Percentiles rank a stretch among this genome's conserved stretches.
Evolutionary conservation across 2,888 invertebrate genomes (phyloP).

Genomic region (Colletes collaris): DNA sequence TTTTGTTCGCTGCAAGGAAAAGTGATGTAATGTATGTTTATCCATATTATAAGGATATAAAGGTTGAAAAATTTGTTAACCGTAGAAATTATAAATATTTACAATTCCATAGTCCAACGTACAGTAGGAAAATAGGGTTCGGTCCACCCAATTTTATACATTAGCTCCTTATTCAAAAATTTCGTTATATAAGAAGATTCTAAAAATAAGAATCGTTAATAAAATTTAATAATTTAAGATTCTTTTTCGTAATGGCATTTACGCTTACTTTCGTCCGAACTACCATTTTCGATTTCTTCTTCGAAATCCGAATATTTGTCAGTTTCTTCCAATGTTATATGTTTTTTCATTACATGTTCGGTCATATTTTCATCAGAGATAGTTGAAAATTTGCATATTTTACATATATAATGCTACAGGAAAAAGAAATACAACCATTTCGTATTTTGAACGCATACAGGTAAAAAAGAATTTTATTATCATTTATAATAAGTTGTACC

Average conservation of each 20-base stretch:
- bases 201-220: conserved; percentile 34
- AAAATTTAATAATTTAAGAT: background rate
- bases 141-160: conserved; percentile 16
- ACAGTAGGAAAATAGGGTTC: conserved; percentile 66
- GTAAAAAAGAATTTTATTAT: background rate
- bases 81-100: conserved; percentile 50
- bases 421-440: background rate
- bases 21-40: conserved; percentile 62
- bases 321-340: conserved; percentile 58
- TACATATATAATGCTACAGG: conserved; percentile 75
- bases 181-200: conserved; percentile 23
- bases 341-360: conserved; percentile 73
- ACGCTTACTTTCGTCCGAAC: conserved; percentile 52
- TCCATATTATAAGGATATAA: conserved; percentile 70
- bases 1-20: conserved; percentile 68
- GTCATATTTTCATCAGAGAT: conserved; percentile 67
- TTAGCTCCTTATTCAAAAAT: conserved; percentile 26
- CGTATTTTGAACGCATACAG: background rate
- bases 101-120: conserved; percentile 80
- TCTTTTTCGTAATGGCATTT: conserved; percentile 28
- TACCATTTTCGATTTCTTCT: conserved; percentile 30
- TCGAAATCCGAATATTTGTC: conserved; percentile 56
- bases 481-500: conserved; percentile 50
- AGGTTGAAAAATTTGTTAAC: background rate
- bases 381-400: conserved; percentile 75